phyloP scores from a whole-genome alignment of 92 coral and sea anemone species.

The Porites rus region DNA sequence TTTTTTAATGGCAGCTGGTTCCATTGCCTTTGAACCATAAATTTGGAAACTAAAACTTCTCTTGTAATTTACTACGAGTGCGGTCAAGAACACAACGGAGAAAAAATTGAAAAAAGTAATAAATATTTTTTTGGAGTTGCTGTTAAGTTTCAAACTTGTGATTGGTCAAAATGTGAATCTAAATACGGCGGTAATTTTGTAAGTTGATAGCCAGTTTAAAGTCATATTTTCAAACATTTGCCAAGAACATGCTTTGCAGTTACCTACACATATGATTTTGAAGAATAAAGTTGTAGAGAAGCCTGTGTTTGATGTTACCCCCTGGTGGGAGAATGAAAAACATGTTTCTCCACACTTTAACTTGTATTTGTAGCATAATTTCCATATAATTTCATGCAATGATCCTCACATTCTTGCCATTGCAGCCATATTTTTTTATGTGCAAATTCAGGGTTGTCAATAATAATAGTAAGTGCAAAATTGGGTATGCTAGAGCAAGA shows the following conservation, averaged over 20 bases:
- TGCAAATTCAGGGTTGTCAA: neutral
- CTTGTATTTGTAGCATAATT: neutral
- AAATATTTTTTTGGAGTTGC: neutral
- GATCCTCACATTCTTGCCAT: slow-evolving; percentile 10
- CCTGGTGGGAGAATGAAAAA: neutral
- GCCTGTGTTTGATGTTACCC: slow-evolving; percentile 14
- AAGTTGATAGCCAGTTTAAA: neutral
- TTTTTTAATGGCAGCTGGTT: slow-evolving; percentile 13
- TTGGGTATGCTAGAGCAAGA: neutral
- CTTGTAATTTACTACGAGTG: neutral
- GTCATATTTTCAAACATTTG: neutral
- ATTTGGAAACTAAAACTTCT: neutral
- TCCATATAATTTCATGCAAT: neutral
- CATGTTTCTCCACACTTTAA: neutral
- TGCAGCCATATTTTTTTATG: neutral
- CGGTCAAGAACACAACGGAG: neutral
- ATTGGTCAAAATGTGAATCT: neutral
- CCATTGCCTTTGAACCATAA: neutral
- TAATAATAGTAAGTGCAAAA: neutral
- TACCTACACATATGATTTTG: neutral
- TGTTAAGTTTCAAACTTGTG: too few relatives aligned
- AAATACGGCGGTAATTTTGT: neutral
- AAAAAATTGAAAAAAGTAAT: neutral
- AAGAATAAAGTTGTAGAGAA: too few relatives aligned
- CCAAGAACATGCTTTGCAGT: slow-evolving; percentile 7